Percentiles rank a stretch among this genome's conserved stretches.
Evolutionary conservation across 1,140 invertebrate species (phyloP).

Genomic region (Alviniconcha marisindica): DNA sequence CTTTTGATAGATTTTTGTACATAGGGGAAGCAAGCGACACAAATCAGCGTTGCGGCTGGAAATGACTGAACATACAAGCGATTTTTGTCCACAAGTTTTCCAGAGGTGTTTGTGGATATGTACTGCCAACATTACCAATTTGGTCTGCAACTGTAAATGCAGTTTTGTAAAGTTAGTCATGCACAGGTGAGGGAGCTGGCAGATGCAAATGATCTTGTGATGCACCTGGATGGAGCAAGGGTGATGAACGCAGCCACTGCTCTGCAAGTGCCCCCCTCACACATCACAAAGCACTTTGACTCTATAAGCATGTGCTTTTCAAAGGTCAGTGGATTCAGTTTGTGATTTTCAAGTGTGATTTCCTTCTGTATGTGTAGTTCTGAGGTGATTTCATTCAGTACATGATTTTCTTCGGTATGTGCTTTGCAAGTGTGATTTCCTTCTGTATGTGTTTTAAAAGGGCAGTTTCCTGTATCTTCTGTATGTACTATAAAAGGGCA

Average conservation of each 20-base stretch:
- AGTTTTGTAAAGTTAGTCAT: neutral
- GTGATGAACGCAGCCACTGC: conserved; percentile 91
- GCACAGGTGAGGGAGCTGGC: conserved; percentile 81
- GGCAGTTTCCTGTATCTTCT: no score
- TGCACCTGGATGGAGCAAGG: conserved; percentile 96
- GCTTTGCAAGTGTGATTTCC: neutral
- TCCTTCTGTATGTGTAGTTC: neutral
- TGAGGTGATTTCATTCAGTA: no score
- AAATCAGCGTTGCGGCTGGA: no score
- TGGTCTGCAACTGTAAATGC: no score
- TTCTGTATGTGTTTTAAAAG: no score
- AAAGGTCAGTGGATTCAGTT: conserved; percentile 68
- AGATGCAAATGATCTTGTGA: conserved; percentile 80
- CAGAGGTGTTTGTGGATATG: no score
- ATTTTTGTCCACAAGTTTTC: no score
- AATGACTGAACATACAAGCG: no score
- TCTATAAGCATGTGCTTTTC: conserved; percentile 81
- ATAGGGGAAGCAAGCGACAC: no score
- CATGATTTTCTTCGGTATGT: neutral
- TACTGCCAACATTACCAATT: no score
- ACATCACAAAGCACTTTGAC: conserved; percentile 84
- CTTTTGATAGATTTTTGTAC: no score
- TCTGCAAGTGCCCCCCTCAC: conserved; percentile 80
- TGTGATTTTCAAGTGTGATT: neutral
- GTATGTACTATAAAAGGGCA: no score